These are phyloP conservation scores for Melinopterus prodromus DNA, from an alignment of 2,888 invertebrate species.

Conservation along the genomic window DNA sequence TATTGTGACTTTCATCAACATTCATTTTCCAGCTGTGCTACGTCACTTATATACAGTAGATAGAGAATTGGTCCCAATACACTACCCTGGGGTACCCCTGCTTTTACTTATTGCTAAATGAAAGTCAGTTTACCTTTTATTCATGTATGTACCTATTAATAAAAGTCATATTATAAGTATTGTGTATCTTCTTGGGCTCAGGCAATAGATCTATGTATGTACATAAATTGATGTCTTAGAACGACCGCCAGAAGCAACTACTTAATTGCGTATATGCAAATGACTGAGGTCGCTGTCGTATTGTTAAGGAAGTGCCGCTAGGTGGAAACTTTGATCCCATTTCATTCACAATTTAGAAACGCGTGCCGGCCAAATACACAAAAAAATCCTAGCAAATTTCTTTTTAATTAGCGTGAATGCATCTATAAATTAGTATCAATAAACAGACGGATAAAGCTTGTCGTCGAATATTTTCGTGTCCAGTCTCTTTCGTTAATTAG, in stretches of 20 bases:
- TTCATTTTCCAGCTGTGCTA: too few relatives aligned
- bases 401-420: not conserved
- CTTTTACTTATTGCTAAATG: too few relatives aligned
- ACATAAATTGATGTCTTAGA: not conserved
- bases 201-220: not conserved
- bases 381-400: not conserved
- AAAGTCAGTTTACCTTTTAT: too few relatives aligned
- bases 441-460: not conserved
- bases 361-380: not conserved
- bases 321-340: conserved; percentile 4
- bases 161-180: too few relatives aligned
- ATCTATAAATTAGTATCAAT: not conserved
- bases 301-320: not conserved
- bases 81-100: too few relatives aligned
- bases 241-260: not conserved
- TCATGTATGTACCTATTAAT: too few relatives aligned
- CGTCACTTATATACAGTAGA: too few relatives aligned
- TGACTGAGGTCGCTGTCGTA: not conserved
- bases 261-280: not conserved
- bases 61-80: too few relatives aligned
- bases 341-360: not conserved
- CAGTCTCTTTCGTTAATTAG: not conserved
- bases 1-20: too few relatives aligned
- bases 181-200: too few relatives aligned
- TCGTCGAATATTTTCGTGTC: not conserved